phyloP scores from a whole-genome alignment of 2,888 invertebrate species.

The Troilus luridus region DNA sequence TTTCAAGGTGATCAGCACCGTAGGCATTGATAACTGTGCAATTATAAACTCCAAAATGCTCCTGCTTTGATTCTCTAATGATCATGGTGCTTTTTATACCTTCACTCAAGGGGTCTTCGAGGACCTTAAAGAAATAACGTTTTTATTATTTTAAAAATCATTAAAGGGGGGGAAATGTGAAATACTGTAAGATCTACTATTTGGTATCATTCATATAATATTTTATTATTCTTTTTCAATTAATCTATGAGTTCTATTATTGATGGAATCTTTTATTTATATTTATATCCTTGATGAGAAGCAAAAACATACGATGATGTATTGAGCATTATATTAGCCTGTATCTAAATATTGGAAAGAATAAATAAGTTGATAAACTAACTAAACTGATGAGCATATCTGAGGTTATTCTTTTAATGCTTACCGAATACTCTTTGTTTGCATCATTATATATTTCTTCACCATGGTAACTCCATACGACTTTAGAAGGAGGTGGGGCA shows the following conservation, averaged over 20 bases:
- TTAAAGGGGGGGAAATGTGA: neutral
- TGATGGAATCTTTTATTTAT: neutral
- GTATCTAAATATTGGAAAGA: neutral
- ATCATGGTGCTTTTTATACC: slow-evolving; percentile 90
- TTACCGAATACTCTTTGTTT: slow-evolving; percentile 66
- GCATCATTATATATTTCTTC: slow-evolving; percentile 79
- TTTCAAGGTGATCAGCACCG: slow-evolving; percentile 87
- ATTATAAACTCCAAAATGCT: slow-evolving; percentile 93
- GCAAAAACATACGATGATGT: neutral
- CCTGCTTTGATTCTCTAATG: slow-evolving; percentile 86
- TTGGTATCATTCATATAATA: neutral
- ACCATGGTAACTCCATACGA: slow-evolving; percentile 90
- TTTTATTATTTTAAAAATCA: neutral
- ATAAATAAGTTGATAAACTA: neutral
- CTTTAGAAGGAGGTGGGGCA: slow-evolving; percentile 89
- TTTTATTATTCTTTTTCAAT: neutral
- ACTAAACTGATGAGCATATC: neutral
- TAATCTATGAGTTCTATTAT: neutral
- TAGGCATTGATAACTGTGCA: slow-evolving; percentile 94
- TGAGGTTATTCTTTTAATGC: slow-evolving; percentile 35
- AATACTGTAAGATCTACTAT: neutral
- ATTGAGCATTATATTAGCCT: neutral
- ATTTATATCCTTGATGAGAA: neutral
- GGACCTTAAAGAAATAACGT: slow-evolving; percentile 72
- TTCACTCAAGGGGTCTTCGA: slow-evolving; percentile 82